Percentiles rank a stretch among this genome's conserved stretches.
phyloP scores from a whole-genome alignment of 1,140 invertebrate genomes.

The Bactericera cockerelli region DNA sequence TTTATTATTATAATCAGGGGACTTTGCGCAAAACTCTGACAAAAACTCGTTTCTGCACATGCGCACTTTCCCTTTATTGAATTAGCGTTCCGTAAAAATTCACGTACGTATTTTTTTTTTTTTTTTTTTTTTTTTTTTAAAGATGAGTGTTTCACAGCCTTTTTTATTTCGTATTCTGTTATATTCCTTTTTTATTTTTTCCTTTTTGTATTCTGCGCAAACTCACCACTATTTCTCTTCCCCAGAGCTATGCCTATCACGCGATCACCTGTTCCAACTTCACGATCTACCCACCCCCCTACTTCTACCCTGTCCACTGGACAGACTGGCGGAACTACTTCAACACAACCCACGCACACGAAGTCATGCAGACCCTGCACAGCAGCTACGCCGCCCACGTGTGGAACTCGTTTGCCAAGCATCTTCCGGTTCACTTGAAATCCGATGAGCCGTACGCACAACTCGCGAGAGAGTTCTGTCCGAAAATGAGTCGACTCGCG shows the following conservation, averaged over 20 bases:
- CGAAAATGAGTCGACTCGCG: slow-evolving; percentile 17
- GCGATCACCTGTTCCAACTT: slow-evolving; percentile 38
- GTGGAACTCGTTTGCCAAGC: slow-evolving; percentile 42
- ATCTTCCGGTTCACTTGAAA: slow-evolving; percentile 15
- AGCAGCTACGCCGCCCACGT: slow-evolving; percentile 45
- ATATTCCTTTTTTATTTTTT: no score
- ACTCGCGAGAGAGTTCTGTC: slow-evolving; percentile 20
- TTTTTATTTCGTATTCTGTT: no score
- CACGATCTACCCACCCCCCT: slow-evolving; percentile 39
- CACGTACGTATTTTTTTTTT: no score
- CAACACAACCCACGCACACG: slow-evolving; percentile 29
- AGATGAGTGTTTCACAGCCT: no score
- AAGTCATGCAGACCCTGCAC: slow-evolving; percentile 32
- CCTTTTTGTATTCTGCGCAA: no score
- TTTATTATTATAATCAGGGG: no score
- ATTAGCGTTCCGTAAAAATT: no score
- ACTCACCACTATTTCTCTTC: background rate
- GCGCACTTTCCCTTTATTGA: no score
- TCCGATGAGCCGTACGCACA: slow-evolving; percentile 23
- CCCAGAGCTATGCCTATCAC: slow-evolving; percentile 23
- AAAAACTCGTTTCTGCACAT: no score
- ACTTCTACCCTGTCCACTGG: slow-evolving; percentile 50
- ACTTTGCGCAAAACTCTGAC: no score
- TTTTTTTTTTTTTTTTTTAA: no score
- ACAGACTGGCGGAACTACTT: slow-evolving; percentile 44